These are phyloP conservation scores for Neosalanx taihuensis DNA, from an alignment of 2,797 vertebrate genomes.

Conservation along the genomic window DNA sequence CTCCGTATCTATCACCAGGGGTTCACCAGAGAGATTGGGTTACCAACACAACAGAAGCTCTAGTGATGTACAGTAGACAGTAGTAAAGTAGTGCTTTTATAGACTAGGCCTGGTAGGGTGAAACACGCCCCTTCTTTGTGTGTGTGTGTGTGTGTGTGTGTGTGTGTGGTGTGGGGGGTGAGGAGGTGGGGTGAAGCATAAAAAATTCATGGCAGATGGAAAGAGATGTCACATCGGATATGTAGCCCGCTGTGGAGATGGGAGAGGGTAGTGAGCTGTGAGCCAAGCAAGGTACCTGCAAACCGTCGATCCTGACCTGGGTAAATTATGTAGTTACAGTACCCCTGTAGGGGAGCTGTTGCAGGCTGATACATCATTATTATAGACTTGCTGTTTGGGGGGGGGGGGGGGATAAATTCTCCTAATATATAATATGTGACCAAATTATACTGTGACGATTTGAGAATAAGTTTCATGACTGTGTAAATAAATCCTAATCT, in stretches of 20 bases:
- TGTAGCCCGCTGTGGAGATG: slow-evolving; percentile 67
- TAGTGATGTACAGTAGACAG: slow-evolving; percentile 45
- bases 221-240: slow-evolving; percentile 76
- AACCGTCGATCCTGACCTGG: slow-evolving; percentile 33
- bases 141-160: slow-evolving; percentile 27
- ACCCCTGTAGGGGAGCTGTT: not conserved
- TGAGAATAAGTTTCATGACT: too few relatives aligned
- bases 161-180: slow-evolving; percentile 35
- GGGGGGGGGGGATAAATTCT: not conserved
- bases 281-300: slow-evolving; percentile 46
- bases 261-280: slow-evolving; percentile 54
- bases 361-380: not conserved
- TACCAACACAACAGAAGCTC: slow-evolving; percentile 28
- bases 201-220: slow-evolving; percentile 78
- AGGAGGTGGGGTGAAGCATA: slow-evolving; percentile 51
- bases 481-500: too few relatives aligned
- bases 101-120: slow-evolving; percentile 29
- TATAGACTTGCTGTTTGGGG: too few relatives aligned
- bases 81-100: slow-evolving; percentile 42
- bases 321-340: slow-evolving; percentile 24
- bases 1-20: too few relatives aligned
- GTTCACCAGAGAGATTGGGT: slow-evolving; percentile 2
- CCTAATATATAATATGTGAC: not conserved
- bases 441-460: not conserved
- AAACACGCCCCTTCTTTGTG: slow-evolving; percentile 42